phyloP scores from a whole-genome alignment of 2,888 invertebrate species.

The Drosophila meridionalis region DNA sequence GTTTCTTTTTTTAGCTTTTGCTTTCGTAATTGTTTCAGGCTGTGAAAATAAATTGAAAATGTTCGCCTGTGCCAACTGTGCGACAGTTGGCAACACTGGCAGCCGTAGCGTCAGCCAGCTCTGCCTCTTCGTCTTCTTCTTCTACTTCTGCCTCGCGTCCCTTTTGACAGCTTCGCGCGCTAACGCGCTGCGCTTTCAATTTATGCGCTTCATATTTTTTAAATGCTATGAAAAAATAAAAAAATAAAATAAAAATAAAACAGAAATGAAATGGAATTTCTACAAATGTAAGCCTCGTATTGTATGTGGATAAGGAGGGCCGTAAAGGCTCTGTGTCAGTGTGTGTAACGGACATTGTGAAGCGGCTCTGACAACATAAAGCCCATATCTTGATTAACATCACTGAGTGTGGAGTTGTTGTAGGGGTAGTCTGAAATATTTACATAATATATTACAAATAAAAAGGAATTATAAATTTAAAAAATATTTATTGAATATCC shows the following conservation, averaged over 20 bases:
- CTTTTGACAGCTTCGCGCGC: slow-evolving; percentile 74
- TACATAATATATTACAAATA: not conserved
- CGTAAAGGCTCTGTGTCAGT: not conserved
- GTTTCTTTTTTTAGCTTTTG: slow-evolving; percentile 28
- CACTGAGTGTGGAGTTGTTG: not conserved
- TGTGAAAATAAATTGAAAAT: slow-evolving; percentile 79
- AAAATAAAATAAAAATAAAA: not conserved
- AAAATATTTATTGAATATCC: not conserved
- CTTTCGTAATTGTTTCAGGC: slow-evolving; percentile 74
- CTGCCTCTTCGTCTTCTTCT: slow-evolving; percentile 29
- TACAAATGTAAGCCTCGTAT: too few species aligned
- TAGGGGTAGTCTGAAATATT: not conserved
- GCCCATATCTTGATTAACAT: slow-evolving; percentile 4
- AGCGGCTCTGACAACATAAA: not conserved
- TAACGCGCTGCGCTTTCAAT: slow-evolving; percentile 68
- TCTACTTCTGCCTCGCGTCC: slow-evolving; percentile 40
- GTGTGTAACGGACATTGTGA: not conserved
- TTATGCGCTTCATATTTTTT: slow-evolving; percentile 63
- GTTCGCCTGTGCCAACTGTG: slow-evolving; percentile 70
- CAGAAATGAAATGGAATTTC: not conserved
- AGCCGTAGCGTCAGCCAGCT: slow-evolving; percentile 14
- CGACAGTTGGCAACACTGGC: slow-evolving; percentile 45
- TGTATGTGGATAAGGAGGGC: not conserved
- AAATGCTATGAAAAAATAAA: slow-evolving; percentile 39
- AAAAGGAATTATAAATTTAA: not conserved